Percentiles rank a stretch among this genome's conserved stretches.
Conservation (phyloP, 2,113 vertebrate species). For the Morone chrysops region DNA sequence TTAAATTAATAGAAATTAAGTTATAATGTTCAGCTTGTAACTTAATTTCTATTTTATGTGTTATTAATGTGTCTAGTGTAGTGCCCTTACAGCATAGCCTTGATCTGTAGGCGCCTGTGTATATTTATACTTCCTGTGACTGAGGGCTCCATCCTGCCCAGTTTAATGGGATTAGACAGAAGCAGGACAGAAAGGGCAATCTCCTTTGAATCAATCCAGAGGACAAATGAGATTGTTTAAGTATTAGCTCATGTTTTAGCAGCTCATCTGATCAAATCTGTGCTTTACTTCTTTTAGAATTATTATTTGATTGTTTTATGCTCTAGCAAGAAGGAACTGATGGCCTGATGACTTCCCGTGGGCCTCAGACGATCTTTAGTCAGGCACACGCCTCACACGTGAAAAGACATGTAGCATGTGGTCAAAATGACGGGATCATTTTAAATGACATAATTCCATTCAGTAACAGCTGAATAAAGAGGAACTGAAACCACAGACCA, state of each 20-base stretch:
- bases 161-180: constrained; percentile 42
- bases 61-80: too few species aligned
- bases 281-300: background rate
- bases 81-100: constrained; percentile 29
- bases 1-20: background rate
- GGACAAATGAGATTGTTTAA: constrained; percentile 26
- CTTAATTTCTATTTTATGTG: too few species aligned
- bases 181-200: constrained; percentile 25
- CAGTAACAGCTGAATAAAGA: background rate
- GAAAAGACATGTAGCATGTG: background rate
- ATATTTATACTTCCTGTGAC: constrained; percentile 13
- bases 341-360: background rate
- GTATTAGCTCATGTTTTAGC: constrained; percentile 5
- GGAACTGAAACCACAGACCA: background rate
- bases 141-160: constrained; percentile 32
- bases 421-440: background rate
- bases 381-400: background rate
- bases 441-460: background rate
- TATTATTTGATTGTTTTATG: background rate
- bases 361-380: background rate
- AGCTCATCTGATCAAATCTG: background rate
- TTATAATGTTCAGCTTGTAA: background rate
- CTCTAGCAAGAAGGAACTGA: background rate
- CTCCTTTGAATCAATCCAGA: constrained; percentile 20
- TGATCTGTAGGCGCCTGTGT: background rate